Conservation (phyloP, 2,113 vertebrate species). For the Oryzias melastigma region DNA sequence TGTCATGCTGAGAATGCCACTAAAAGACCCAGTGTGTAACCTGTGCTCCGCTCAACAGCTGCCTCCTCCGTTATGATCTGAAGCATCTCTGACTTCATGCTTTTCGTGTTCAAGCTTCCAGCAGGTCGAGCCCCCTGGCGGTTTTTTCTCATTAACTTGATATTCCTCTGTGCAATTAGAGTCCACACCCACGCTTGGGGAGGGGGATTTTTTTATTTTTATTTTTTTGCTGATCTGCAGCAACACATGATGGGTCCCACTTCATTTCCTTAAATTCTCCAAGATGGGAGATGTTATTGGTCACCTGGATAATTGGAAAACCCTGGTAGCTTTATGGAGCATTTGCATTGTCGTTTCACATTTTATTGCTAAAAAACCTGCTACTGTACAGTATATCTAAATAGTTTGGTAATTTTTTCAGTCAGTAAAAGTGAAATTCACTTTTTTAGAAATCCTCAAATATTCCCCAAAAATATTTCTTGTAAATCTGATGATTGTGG, state of each 20-base stretch:
- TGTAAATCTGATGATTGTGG: too few relatives aligned
- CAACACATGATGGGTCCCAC: constrained; percentile 6
- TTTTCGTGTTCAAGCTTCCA: constrained; percentile 44
- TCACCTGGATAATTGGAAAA: not conserved
- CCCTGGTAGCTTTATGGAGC: not conserved
- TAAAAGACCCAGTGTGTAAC: constrained; percentile 9
- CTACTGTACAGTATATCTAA: too few relatives aligned
- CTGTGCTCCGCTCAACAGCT: constrained; percentile 16
- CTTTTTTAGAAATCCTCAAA: too few relatives aligned
- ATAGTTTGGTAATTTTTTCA: too few relatives aligned
- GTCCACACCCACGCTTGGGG: constrained; percentile 45
- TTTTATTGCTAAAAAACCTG: too few relatives aligned
- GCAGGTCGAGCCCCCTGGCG: constrained; percentile 56
- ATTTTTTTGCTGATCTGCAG: constrained; percentile 6
- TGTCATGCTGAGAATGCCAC: constrained; percentile 12
- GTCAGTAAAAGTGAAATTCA: too few relatives aligned
- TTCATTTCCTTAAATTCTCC: constrained; percentile 28
- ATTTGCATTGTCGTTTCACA: too few relatives aligned
- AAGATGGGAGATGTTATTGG: constrained; percentile 6
- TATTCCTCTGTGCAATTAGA: constrained; percentile 69
- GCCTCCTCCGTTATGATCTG: constrained; percentile 29
- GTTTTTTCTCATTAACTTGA: constrained; percentile 69
- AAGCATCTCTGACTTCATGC: constrained; percentile 38
- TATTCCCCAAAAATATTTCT: too few relatives aligned
- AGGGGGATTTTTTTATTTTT: constrained; percentile 13